Base-by-base conservation (phyloP, 2,888 invertebrate genomes). In the Quadriops clusia region DNA sequence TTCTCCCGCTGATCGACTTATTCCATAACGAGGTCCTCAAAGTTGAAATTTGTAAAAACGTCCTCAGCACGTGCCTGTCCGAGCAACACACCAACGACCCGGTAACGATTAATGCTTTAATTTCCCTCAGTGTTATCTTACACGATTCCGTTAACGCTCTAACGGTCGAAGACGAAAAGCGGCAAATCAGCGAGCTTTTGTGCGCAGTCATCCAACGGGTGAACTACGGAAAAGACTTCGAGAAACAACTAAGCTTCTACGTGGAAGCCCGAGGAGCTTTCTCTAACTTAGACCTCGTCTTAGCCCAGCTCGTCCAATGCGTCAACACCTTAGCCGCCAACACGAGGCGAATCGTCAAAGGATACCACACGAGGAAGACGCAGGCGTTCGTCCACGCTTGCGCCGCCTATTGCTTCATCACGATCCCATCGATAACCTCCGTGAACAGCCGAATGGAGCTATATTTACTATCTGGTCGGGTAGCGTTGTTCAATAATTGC, bases 81-180 rank as follows among this genome's bases (percentile, higher is more conserved):
- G 45, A 49, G n/a, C 51, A 52, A 12, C 45, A 45, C 16, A 75
- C 81, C 14, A 77, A 74, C 32, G 91, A 94, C 61, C 83, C 85
- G 15, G 82, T 93, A 18, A 76, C 91, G 28, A 85, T 84, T 32
- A 84, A 86, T 53, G 80, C 86, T 31, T 64, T 94, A 26, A 84
- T 90, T 77, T 83, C 84, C 52, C 70, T 95, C 8, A 85, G 87
- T 46, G 79, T 81, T 50, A 78, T 83, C 41, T 70, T 97, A 47
- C 94, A 97, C 55, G 93, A 97, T 59, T 87, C 85, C 3, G 85
- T 95, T 26, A 90, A 85, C 56, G 87, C 91, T 1, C 67, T 91
- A 28, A 87, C 89, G 2, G 81, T 93, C 4, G 90, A 91, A 38
- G 95, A 94, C 58, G 94, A 95, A 58, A 77, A 77, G 39, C 77